Conservation (phyloP, 2,888 invertebrate genomes). For the Mylabris sibirica region DNA sequence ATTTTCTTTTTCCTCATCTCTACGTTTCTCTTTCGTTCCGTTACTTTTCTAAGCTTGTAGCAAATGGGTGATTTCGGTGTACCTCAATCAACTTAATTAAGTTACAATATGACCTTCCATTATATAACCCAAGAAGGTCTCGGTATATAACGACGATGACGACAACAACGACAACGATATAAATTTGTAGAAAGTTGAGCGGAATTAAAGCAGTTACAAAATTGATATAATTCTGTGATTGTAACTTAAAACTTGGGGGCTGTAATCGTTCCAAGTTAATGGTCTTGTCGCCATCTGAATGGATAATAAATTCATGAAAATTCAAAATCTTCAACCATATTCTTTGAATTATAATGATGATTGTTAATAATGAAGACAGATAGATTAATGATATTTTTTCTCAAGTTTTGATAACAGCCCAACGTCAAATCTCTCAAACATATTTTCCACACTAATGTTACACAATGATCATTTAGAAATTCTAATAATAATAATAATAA, state of each 20-base stretch:
- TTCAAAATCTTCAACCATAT: not conserved
- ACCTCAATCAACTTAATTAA: constrained; percentile 7
- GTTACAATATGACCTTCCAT: not conserved
- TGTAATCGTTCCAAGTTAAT: constrained; percentile 10
- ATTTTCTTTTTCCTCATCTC: not conserved
- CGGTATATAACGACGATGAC: not conserved
- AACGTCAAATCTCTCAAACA: not conserved
- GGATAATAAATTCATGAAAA: not conserved
- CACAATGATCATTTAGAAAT: not conserved
- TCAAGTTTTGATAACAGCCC: not conserved
- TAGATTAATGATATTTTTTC: not conserved
- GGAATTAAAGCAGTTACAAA: not conserved
- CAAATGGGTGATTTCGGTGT: not conserved
- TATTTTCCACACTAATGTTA: not conserved
- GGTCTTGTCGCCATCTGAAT: constrained; percentile 6
- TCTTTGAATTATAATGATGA: not conserved
- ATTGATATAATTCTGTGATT: constrained; percentile 4
- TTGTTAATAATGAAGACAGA: not conserved
- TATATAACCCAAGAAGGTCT: not conserved
- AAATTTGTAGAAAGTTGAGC: constrained; percentile 10
- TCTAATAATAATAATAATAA: not conserved
- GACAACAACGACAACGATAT: constrained; percentile 7
- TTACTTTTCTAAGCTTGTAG: not conserved
- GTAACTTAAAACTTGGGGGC: not conserved
- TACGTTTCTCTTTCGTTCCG: not conserved